phyloP scores from a whole-genome alignment of 2,888 invertebrate species.

The Apotomis betuletana region DNA sequence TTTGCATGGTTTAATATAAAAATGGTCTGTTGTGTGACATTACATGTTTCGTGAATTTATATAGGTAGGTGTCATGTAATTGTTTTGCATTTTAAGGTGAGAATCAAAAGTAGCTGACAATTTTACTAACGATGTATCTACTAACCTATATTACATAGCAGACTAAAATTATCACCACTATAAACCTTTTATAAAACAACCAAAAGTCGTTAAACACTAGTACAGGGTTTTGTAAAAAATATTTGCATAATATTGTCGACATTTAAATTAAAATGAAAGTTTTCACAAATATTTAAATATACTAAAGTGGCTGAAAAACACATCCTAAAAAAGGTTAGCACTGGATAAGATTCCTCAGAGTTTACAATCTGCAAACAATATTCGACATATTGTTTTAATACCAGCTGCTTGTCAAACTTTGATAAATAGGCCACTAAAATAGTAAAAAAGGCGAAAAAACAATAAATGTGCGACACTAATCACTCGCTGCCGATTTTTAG shows the following conservation, averaged over 20 bases:
- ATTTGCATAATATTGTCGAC: neutral
- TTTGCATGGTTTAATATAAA: no score
- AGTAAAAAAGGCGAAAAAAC: constrained; percentile 72
- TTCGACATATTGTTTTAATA: constrained; percentile 51
- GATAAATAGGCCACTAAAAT: constrained; percentile 71
- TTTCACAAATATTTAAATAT: neutral
- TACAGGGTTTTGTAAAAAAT: neutral
- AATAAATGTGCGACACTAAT: constrained; percentile 75
- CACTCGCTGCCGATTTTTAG: constrained; percentile 77
- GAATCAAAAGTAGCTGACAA: no score
- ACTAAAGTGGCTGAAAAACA: neutral
- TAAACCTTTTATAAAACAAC: no score
- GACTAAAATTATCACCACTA: no score
- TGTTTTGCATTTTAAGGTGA: no score
- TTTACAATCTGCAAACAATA: constrained; percentile 56
- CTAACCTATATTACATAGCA: no score
- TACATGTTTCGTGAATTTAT: no score
- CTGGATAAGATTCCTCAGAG: constrained; percentile 19
- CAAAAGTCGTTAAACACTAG: no score
- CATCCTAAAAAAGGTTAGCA: neutral
- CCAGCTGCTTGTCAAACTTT: constrained; percentile 73
- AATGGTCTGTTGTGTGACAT: no score
- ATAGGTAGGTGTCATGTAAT: no score
- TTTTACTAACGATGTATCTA: no score
- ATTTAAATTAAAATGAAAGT: neutral